Evolutionary conservation across 2,113 vertebrate species (phyloP).

Genomic region (Anguilla rostrata): DNA sequence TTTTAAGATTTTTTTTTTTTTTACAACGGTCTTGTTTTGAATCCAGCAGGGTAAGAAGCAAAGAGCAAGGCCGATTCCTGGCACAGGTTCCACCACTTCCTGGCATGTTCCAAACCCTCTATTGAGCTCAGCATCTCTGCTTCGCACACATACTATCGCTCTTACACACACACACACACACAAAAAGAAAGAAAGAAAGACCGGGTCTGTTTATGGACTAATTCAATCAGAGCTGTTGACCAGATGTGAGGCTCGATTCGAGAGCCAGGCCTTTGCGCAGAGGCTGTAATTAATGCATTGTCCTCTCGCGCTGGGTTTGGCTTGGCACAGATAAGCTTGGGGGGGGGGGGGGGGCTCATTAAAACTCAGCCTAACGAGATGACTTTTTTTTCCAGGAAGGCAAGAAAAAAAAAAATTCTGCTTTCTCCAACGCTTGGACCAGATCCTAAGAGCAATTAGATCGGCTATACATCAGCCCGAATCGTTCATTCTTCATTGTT

Average conservation of each 20-base stretch:
- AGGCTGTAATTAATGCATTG: conserved; percentile 22
- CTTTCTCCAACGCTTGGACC: conserved; percentile 14
- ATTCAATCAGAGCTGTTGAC: conserved; percentile 19
- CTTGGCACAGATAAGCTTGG: not conserved
- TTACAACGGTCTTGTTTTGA: not conserved
- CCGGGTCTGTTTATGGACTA: not conserved
- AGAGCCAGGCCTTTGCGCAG: conserved; percentile 11
- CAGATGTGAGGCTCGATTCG: conserved; percentile 18
- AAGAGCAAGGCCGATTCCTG: not conserved
- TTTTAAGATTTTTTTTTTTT: not conserved
- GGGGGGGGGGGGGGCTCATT: conserved; percentile 1
- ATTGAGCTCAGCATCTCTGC: not conserved
- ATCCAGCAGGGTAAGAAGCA: not conserved
- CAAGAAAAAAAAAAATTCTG: not conserved
- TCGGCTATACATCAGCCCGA: conserved; percentile 11
- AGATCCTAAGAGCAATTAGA: conserved; percentile 24
- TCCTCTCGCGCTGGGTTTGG: not conserved
- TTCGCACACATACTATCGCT: not conserved
- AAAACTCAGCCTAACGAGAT: conserved; percentile 9
- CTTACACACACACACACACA: no score
- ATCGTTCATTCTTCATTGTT: conserved; percentile 2
- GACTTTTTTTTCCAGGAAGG: conserved; percentile 18
- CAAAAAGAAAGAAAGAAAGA: not conserved
- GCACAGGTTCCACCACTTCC: not conserved
- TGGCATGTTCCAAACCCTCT: not conserved